Percentiles rank a stretch among this genome's conserved stretches.
These are phyloP conservation scores for Psammodynastes pulverulentus DNA, from an alignment of 2,113 vertebrate species.

Conservation along the genomic window DNA sequence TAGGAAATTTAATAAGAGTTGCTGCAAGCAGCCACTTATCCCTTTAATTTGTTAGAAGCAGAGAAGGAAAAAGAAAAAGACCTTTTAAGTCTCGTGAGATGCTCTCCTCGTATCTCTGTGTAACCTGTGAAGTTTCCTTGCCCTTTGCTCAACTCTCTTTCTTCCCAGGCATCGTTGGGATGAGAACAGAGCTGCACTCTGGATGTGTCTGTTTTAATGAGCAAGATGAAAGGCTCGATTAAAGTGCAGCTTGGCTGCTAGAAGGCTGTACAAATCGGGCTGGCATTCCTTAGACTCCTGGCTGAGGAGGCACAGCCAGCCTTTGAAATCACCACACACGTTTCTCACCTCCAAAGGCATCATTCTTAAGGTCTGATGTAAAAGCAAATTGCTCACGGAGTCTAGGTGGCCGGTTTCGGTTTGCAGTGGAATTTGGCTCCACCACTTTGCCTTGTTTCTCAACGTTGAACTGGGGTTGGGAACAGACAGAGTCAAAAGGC, in stretches of 20 bases:
- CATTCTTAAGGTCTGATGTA: background rate
- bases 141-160: background rate
- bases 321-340: background rate
- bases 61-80: too few species aligned
- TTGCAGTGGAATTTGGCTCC: background rate
- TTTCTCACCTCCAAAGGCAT: background rate
- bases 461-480: background rate
- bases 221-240: constrained; percentile 2
- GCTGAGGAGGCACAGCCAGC: background rate
- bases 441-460: background rate
- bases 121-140: background rate
- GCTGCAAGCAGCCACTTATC: background rate
- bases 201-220: background rate
- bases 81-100: background rate
- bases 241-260: background rate
- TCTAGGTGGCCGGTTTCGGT: background rate
- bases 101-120: background rate
- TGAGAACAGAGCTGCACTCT: background rate
- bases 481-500: background rate
- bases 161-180: background rate
- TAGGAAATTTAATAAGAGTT: background rate
- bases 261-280: background rate
- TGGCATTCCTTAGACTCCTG: background rate
- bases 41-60: background rate
- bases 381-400: background rate